Evolutionary conservation across 2,797 vertebrate species (phyloP), one percentile per base, ranked within the genome.

Genomic region (Spondyliosoma cantharus): DNA sequence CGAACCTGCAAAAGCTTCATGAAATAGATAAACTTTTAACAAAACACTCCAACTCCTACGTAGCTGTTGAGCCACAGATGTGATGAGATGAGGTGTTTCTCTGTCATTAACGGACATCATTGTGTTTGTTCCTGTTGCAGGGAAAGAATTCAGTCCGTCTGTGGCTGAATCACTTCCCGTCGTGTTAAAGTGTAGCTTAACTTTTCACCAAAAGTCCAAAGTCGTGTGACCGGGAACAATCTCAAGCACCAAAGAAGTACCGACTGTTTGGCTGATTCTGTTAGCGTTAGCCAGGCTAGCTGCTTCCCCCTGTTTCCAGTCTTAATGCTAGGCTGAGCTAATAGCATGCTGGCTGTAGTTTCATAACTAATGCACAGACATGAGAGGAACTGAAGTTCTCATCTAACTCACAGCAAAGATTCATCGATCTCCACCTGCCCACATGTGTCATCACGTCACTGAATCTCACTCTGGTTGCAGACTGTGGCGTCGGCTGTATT

Each of bases 251-350:
- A 20, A n/a, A 49, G 19, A 49, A 42, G 25, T 3, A 58, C 8
- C 4, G 24, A 14, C 50, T 59, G 57, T 13, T 3, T 13, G 14
- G 20, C 7, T 14, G 58, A 22, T 45, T 24, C 11, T 61, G n/a
- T 45, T 17, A 5, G 16, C 13, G 3, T 20, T 24, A 56, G n/a
- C 64, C 16, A n/a, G 8, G 46, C 42, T 57, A 42, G n/a, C 66
- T 15, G 48, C 13, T 53, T 42, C 61, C 62, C 0, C 42, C n/a
- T 6, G 14, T 52, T 76, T 50, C 22, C 43, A 57, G 59, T 50
- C n/a, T 27, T 43, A 15, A 58, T 63, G 65, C 65, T 76, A 76
- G 59, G 62, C 72, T 65, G 66, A 65, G 62, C 64, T 54, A 69
- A 45, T n/a, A 14, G 29, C 48, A 16, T 29, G 14, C 24, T 49